Evolutionary conservation across 2,113 vertebrate species (phyloP), one percentile per base, ranked within the genome.

Genomic region (Solenodon paradoxus): DNA sequence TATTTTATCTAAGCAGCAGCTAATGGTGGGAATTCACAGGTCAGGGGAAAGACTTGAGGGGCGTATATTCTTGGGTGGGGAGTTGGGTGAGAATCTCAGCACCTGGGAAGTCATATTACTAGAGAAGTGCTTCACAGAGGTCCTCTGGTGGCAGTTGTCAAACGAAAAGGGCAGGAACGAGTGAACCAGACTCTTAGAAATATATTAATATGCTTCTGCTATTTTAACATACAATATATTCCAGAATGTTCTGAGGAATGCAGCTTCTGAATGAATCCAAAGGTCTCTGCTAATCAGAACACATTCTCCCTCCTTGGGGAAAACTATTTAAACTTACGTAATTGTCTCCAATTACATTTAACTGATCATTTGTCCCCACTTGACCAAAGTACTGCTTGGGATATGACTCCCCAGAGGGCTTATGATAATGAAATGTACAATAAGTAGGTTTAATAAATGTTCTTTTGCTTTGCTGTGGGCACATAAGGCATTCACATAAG

Each of bases 321-420:
- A 90, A 87, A 45, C 17, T 40, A 77, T 79, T 82, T 40, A 90
- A 95, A 69, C 30, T 81, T 80, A 35, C 85, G 22, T 89, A 94
- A 87, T 42, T 88, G 35, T 77, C 42, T 94, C 84, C 26, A 80
- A 35, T 90, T 88, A 69, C 38, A 87, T 57, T 69, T 63, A 89
- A 85, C 16, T 92, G 71, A 72, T 85, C 32, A 82, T 92, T 64
- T 88, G 32, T 66, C 38, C 42, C 19, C 20, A 19, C 63, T 57
- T 88, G 92, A 45, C 53, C 55, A 93, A 71, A 16, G 28, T 88
- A 42, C 26, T 82, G 26, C 84, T 72, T 94, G 71, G 64, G 49
- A 49, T 81, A 40, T 38, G 88, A 81, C 51, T 88, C 47, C 40
- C 53, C 55, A 74, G 47, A 95, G 92, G 91, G 13, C 71, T 92